phyloP scores from a whole-genome alignment of 1,140 invertebrate species.

The Nilaparvata lugens region DNA sequence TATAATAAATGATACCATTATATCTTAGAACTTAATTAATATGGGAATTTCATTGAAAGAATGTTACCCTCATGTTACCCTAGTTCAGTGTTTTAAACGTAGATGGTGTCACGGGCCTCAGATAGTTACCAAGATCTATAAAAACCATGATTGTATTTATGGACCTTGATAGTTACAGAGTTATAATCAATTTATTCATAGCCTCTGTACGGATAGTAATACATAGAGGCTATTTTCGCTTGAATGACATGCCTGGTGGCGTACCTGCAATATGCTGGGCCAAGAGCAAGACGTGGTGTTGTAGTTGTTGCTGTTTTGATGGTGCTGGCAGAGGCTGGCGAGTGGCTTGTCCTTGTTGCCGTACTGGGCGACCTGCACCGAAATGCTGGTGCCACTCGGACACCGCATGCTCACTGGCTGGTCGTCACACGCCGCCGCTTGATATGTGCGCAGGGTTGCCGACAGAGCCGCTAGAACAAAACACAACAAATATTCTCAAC shows the following conservation, averaged over 20 bases:
- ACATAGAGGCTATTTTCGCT: neutral
- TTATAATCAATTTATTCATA: no score
- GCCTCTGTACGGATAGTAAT: no score
- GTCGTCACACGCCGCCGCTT: constrained; percentile 78
- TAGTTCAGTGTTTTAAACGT: no score
- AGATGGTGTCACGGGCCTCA: no score
- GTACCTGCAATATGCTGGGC: constrained; percentile 46
- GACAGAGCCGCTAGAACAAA: constrained; percentile 64
- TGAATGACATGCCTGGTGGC: constrained; percentile 27
- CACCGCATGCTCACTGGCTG: constrained; percentile 74
- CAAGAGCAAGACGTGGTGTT: constrained; percentile 42
- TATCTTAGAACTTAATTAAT: no score
- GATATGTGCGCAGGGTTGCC: constrained; percentile 78
- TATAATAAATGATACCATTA: no score
- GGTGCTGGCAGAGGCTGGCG: constrained; percentile 29
- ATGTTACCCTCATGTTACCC: no score
- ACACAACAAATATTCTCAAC: no score
- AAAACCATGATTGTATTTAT: no score
- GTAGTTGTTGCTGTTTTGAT: constrained; percentile 10
- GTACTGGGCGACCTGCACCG: constrained; percentile 69
- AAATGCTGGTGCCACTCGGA: constrained; percentile 76
- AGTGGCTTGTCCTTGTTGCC: constrained; percentile 38
- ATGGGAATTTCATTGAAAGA: no score
- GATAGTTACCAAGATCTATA: no score
- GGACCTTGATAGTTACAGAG: no score